phyloP scores from a whole-genome alignment of 2,888 invertebrate species.

The Thera britannica region DNA sequence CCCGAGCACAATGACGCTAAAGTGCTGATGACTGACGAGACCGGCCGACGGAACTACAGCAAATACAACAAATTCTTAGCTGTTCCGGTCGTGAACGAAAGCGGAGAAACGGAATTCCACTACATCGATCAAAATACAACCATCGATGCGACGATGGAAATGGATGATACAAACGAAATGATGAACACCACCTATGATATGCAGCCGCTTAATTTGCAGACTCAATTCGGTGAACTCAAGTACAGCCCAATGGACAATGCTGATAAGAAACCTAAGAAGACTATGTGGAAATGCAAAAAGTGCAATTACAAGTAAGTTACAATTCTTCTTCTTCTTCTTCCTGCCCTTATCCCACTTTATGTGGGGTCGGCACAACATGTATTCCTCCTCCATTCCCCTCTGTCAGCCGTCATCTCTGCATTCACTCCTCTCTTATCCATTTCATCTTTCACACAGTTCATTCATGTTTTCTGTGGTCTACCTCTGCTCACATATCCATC shows the following conservation, averaged over 20 bases:
- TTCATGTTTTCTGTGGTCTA: no score
- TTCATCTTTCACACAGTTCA: no score
- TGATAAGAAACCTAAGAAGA: slow-evolving; percentile 86
- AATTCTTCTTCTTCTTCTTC: neutral
- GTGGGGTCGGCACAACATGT: no score
- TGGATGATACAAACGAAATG: slow-evolving; percentile 75
- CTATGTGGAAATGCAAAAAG: slow-evolving; percentile 95
- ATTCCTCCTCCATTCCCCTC: no score
- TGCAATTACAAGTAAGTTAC: slow-evolving; percentile 91
- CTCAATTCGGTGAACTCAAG: slow-evolving; percentile 63
- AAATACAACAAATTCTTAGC: slow-evolving; percentile 95
- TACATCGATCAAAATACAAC: slow-evolving; percentile 71
- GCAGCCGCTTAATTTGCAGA: slow-evolving; percentile 86
- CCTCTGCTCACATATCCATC: no score
- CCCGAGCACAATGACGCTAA: slow-evolving; percentile 91
- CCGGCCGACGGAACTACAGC: slow-evolving; percentile 95
- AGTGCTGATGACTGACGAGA: slow-evolving; percentile 96
- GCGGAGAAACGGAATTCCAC: slow-evolving; percentile 79
- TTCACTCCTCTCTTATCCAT: no score
- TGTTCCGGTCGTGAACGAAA: slow-evolving; percentile 86
- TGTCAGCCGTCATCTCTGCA: no score
- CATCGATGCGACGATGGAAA: slow-evolving; percentile 73
- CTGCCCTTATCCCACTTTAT: no score
- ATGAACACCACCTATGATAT: slow-evolving; percentile 77
- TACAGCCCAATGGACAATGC: slow-evolving; percentile 54